These are phyloP conservation scores for Carassius carassius DNA, from an alignment of 2,113 vertebrate genomes.

Conservation along the genomic window DNA sequence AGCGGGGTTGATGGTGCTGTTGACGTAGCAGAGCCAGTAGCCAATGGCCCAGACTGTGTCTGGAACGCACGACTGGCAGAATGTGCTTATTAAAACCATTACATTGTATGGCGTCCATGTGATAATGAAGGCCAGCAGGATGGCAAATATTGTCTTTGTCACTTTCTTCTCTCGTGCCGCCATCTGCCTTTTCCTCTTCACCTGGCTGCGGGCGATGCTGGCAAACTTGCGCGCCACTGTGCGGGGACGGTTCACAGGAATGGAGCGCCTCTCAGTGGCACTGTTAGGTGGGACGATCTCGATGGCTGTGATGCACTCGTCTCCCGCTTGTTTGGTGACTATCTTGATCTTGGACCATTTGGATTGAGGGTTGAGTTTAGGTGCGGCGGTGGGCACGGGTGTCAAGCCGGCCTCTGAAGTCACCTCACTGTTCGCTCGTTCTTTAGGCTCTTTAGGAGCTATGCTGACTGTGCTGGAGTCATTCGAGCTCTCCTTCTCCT, in stretches of 20 bases:
- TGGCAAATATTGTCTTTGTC: constrained; percentile 97
- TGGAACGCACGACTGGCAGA: constrained; percentile 91
- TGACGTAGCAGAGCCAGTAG: constrained; percentile 99
- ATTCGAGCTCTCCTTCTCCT: constrained; percentile 96
- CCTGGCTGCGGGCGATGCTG: constrained; percentile 95
- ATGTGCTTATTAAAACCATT: constrained; percentile 98
- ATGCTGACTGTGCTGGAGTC: constrained; percentile 95
- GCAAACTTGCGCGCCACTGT: constrained; percentile 96
- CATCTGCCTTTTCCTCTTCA: constrained; percentile 96
- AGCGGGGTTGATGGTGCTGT: constrained; percentile 98
- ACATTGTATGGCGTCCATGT: constrained; percentile 99
- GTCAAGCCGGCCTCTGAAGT: constrained; percentile 69
- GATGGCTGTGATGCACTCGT: constrained; percentile 93
- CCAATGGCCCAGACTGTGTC: constrained; percentile 95
- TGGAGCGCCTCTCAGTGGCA: constrained; percentile 79
- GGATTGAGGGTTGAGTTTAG: constrained; percentile 75
- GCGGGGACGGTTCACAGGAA: constrained; percentile 81
- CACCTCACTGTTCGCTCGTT: constrained; percentile 73
- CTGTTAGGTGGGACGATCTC: constrained; percentile 87
- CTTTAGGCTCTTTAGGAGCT: constrained; percentile 84
- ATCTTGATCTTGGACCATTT: constrained; percentile 99
- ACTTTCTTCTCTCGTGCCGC: constrained; percentile 97
- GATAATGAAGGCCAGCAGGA: constrained; percentile 94
- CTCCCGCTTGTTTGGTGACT: constrained; percentile 92
- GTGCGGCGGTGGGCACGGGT: constrained; percentile 8